Percentiles rank a stretch among this genome's conserved stretches.
Evolutionary conservation across 2,888 invertebrate genomes (phyloP).

Genomic region (Torymus texanus): DNA sequence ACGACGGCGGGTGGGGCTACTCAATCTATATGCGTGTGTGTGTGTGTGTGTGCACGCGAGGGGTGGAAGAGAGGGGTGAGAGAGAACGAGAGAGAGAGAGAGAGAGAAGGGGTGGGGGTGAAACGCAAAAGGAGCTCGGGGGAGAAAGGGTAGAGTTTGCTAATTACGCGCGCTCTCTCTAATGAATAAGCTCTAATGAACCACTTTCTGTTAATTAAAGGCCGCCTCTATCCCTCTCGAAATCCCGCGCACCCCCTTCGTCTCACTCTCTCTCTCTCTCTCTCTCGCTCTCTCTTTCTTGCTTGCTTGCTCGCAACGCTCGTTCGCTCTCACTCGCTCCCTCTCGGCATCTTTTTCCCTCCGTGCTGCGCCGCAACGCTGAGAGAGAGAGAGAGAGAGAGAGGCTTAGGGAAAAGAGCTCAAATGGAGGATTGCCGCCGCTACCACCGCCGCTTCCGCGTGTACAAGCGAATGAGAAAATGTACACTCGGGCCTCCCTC

Average conservation of each 20-base stretch:
- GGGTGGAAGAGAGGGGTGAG: constrained; percentile 8
- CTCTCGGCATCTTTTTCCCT: constrained; percentile 30
- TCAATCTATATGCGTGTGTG: background rate
- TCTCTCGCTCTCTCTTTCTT: constrained; percentile 39
- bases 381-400: constrained; percentile 60
- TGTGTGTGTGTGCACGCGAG: background rate
- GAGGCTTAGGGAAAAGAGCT: constrained; percentile 70
- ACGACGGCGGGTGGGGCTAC: background rate
- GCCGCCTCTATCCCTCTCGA: constrained; percentile 76
- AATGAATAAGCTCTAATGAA: constrained; percentile 94
- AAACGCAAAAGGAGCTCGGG: constrained; percentile 68
- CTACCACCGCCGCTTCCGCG: too few relatives aligned
- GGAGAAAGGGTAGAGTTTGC: constrained; percentile 83
- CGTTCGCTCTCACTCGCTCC: constrained; percentile 32
- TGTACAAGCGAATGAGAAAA: constrained; percentile 58
- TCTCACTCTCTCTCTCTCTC: constrained; percentile 47
- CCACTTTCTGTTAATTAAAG: constrained; percentile 94
- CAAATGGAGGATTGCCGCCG: constrained; percentile 65
- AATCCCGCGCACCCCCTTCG: constrained; percentile 52
- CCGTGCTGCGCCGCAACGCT: constrained; percentile 51
- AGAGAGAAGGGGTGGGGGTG: constrained; percentile 66
- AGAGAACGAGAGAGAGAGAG: constrained; percentile 58
- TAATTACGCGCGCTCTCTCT: constrained; percentile 90
- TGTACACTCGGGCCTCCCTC: constrained; percentile 49
- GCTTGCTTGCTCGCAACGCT: constrained; percentile 40